Evolutionary conservation across 37 sponge, comb jelly and placozoan species (phyloP).

Genomic region (Corticium candelabrum): DNA sequence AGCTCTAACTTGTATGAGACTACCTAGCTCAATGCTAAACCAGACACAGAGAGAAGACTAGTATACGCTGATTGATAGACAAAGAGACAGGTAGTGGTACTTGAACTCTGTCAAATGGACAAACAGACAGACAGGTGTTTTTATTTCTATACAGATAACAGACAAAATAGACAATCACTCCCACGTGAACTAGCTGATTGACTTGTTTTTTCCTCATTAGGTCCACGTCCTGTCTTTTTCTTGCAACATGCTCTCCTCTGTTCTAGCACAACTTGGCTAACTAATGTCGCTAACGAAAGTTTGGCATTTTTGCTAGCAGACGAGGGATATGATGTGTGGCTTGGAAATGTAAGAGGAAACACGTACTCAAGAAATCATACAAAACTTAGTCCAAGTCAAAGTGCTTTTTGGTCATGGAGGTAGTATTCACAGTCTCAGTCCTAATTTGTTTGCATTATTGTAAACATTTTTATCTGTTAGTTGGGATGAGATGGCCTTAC

Average conservation of each 20-base stretch:
- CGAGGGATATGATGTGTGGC: conserved; percentile 94
- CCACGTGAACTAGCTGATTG: too few relatives aligned
- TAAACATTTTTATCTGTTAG: neutral
- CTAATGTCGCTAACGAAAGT: conserved; percentile 64
- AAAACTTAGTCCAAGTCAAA: conserved; percentile 39
- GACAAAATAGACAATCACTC: too few relatives aligned
- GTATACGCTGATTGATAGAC: too few relatives aligned
- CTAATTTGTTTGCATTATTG: too few relatives aligned
- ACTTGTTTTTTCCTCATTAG: too few relatives aligned
- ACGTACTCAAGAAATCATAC: conserved; percentile 84
- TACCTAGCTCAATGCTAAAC: too few relatives aligned
- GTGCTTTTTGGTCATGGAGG: conserved; percentile 66
- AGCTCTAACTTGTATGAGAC: too few relatives aligned
- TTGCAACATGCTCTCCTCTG: conserved; percentile 84
- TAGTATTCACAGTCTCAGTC: neutral
- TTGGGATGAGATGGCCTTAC: conserved; percentile 60
- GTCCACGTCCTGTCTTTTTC: conserved; percentile 72
- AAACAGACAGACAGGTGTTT: too few relatives aligned
- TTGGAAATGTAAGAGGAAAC: conserved; percentile 93
- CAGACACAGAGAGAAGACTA: too few relatives aligned
- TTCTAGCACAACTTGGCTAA: conserved; percentile 77
- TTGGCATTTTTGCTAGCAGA: conserved; percentile 84
- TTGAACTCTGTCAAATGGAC: too few relatives aligned
- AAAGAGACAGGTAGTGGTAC: too few relatives aligned
- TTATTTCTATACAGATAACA: too few relatives aligned